phyloP scores from a whole-genome alignment of 2,113 vertebrate species.

The Antechinus flavipes region DNA sequence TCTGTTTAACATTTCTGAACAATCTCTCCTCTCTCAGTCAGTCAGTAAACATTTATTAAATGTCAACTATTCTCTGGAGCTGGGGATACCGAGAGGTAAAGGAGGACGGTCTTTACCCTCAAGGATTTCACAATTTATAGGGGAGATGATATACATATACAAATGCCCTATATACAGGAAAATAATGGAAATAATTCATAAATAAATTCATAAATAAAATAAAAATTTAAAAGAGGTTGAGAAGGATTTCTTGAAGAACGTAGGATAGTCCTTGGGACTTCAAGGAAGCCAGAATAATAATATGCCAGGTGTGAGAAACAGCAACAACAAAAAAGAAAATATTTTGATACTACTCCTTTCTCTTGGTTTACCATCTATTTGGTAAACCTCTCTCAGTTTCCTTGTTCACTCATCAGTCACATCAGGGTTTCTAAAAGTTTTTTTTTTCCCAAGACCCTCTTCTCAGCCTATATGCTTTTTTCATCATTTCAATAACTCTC shows the following conservation, averaged over 20 bases:
- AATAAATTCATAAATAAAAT: too few species aligned
- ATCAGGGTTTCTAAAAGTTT: neutral
- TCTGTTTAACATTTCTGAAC: neutral
- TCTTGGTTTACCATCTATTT: neutral
- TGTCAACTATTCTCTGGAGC: neutral
- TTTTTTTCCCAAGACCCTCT: neutral
- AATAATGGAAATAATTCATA: neutral
- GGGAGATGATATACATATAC: neutral
- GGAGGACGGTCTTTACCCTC: neutral
- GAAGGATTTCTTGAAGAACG: neutral
- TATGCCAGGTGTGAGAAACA: neutral
- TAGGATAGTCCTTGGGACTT: neutral
- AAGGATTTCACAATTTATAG: neutral
- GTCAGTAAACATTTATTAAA: neutral
- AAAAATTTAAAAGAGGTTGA: neutral
- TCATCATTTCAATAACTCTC: too few species aligned
- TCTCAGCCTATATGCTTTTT: too few species aligned
- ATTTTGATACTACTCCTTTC: neutral
- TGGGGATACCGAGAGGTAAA: neutral
- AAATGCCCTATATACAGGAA: neutral
- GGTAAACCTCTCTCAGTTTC: neutral
- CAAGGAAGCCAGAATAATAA: neutral
- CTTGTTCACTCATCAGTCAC: neutral
- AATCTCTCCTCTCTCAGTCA: neutral
- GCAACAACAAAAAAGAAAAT: neutral